These are phyloP conservation scores for Yasuhikotakia modesta DNA, from an alignment of 2,797 vertebrate species.

Conservation along the genomic window DNA sequence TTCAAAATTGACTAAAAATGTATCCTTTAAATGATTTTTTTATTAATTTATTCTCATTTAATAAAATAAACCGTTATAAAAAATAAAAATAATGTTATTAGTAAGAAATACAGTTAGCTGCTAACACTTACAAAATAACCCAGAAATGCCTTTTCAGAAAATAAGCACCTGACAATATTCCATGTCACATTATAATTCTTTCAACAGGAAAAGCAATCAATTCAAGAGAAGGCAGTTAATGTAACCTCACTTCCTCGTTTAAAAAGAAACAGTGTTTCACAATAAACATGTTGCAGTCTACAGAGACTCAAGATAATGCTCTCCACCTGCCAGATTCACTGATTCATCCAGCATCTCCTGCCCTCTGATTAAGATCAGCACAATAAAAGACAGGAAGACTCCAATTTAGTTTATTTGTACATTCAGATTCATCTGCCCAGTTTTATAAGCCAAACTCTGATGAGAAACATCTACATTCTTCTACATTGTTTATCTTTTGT, in stretches of 20 bases:
- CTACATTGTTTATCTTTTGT: constrained; percentile 27
- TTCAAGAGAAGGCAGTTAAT: constrained; percentile 44
- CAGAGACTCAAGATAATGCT: constrained; percentile 63
- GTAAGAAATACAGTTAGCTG: neutral
- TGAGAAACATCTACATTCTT: constrained; percentile 54
- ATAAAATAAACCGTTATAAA: neutral
- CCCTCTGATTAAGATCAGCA: constrained; percentile 51
- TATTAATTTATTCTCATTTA: neutral
- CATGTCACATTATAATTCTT: neutral
- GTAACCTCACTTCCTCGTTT: constrained; percentile 15
- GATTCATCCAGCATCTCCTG: constrained; percentile 25
- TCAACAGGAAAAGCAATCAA: constrained; percentile 50
- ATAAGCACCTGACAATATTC: constrained; percentile 1
- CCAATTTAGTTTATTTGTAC: constrained; percentile 31
- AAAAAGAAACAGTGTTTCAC: constrained; percentile 51
- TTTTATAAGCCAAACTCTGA: constrained; percentile 43
- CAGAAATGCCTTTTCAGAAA: neutral
- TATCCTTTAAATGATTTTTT: no score
- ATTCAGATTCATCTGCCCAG: constrained; percentile 10
- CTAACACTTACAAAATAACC: neutral
- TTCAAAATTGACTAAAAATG: no score
- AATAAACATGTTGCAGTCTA: constrained; percentile 52
- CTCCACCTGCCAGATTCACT: constrained; percentile 59
- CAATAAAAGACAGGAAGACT: constrained; percentile 43
- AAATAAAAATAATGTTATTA: no score